These are phyloP conservation scores for Sula dactylatra DNA, from an alignment of 2,113 vertebrate species.

Conservation along the genomic window DNA sequence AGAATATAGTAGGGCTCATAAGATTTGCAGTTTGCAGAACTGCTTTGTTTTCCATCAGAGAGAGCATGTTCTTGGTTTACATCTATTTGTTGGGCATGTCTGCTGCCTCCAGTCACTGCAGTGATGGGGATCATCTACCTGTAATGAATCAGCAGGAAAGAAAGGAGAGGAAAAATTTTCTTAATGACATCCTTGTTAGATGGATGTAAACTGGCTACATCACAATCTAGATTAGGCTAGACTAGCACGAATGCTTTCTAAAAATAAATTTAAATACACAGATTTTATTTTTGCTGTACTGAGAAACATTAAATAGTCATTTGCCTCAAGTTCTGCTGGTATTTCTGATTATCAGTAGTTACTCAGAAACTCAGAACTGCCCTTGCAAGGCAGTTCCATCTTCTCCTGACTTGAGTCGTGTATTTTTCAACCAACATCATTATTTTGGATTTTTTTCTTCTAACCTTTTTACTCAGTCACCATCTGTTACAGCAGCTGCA, in stretches of 20 bases:
- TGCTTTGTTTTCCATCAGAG: not conserved
- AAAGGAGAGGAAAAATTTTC: not conserved
- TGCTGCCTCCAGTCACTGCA: not conserved
- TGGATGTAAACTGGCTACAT: not conserved
- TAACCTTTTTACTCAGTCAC: not conserved
- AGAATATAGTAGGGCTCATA: not conserved
- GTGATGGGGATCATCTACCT: not conserved
- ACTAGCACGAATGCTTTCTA: not conserved
- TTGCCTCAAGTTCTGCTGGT: not conserved
- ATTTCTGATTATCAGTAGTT: not conserved
- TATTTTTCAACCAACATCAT: not conserved
- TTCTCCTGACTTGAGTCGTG: not conserved
- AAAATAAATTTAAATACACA: not conserved
- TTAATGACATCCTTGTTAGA: not conserved
- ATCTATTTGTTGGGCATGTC: not conserved
- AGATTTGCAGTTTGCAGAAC: not conserved
- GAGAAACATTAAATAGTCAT: not conserved
- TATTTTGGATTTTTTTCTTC: not conserved
- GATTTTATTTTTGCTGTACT: not conserved
- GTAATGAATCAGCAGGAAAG: not conserved
- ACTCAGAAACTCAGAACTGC: not conserved
- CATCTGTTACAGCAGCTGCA: slow-evolving; percentile 24
- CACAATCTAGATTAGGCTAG: not conserved
- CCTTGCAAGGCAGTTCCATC: not conserved
- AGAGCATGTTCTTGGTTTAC: not conserved